These are phyloP conservation scores for Micromussa lordhowensis DNA, from an alignment of 92 coral and sea anemone species.

Conservation along the genomic window DNA sequence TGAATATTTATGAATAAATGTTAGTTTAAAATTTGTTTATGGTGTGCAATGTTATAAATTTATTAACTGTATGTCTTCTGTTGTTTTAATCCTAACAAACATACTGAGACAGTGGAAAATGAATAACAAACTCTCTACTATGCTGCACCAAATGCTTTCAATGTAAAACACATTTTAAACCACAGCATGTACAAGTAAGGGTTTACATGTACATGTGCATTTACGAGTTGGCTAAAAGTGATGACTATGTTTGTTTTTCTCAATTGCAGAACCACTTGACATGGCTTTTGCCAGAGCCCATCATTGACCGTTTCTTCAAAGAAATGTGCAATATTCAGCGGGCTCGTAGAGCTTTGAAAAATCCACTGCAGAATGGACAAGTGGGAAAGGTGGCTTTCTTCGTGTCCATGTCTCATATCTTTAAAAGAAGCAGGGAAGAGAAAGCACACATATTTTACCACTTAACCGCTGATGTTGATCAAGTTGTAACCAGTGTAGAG, in stretches of 20 bases:
- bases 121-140: too few relatives aligned
- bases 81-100: too few relatives aligned
- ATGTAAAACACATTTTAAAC: too few relatives aligned
- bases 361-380: conserved; percentile 40
- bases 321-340: conserved; percentile 76
- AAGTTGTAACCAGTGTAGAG: conserved; percentile 63
- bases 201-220: too few relatives aligned
- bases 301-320: conserved; percentile 76
- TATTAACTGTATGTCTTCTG: too few relatives aligned
- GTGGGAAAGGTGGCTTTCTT: conserved; percentile 82
- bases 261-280: conserved; percentile 64
- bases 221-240: too few relatives aligned
- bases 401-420: conserved; percentile 67
- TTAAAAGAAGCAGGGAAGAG: conserved; percentile 72
- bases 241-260: background rate
- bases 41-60: too few relatives aligned
- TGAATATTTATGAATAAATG: too few relatives aligned
- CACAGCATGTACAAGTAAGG: too few relatives aligned
- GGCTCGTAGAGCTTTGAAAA: conserved; percentile 52
- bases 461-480: conserved; percentile 77
- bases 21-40: too few relatives aligned
- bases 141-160: too few relatives aligned
- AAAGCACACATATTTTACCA: conserved; percentile 74
- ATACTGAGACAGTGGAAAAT: too few relatives aligned
- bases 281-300: conserved; percentile 81